phyloP scores from a whole-genome alignment of 2,113 vertebrate species.

The Recurvirostra avosetta region DNA sequence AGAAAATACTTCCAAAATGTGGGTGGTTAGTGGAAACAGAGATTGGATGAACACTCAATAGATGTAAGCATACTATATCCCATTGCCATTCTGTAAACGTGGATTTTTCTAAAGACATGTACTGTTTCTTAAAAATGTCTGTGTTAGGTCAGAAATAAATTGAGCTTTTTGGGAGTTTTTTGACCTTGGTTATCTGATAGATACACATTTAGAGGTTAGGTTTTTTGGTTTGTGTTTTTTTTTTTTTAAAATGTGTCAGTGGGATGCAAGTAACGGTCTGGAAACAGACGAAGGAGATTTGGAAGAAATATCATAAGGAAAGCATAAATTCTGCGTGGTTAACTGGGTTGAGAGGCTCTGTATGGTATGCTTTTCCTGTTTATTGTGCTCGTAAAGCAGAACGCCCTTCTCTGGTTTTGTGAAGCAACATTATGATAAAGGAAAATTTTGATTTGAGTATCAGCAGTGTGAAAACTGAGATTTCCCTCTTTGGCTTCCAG shows the following conservation, averaged over 20 bases:
- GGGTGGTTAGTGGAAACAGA: background rate
- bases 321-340: background rate
- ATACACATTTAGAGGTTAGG: background rate
- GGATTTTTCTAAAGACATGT: background rate
- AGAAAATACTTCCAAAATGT: background rate
- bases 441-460: background rate
- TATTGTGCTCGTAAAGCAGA: background rate
- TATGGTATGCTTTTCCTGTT: background rate
- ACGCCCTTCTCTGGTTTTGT: background rate
- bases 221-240: background rate
- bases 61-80: fast-evolving
- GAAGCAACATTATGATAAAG: background rate
- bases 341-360: background rate
- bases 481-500: background rate
- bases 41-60: background rate
- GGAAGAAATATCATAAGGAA: background rate
- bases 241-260: background rate
- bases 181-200: background rate
- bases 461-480: background rate
- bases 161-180: background rate
- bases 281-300: background rate
- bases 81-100: background rate
- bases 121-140: background rate
- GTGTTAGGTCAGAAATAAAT: background rate
- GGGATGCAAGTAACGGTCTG: background rate